Percentiles rank a stretch among this genome's conserved stretches.
Evolutionary conservation across 1,140 invertebrate genomes (phyloP).

Genomic region (Temnothorax curvispinosus): DNA sequence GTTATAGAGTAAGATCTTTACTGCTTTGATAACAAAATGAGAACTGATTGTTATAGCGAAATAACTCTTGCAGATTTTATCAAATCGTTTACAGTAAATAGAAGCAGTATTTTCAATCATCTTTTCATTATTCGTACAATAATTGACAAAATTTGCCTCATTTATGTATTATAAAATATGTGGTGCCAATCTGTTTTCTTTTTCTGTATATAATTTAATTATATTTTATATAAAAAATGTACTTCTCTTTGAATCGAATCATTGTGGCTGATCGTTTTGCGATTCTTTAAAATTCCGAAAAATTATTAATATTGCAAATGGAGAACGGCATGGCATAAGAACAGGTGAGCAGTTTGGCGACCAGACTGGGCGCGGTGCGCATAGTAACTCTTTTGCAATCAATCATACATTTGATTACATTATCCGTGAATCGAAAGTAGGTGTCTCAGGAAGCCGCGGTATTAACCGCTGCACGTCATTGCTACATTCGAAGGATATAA

Average conservation of each 20-base stretch:
- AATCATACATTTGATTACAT: slow-evolving; percentile 53
- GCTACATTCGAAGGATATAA: slow-evolving; percentile 41
- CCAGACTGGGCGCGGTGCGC: slow-evolving; percentile 56
- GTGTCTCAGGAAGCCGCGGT: slow-evolving; percentile 37
- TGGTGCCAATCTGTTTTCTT: neutral
- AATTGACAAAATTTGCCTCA: neutral
- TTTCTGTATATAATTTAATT: neutral
- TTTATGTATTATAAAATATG: no score
- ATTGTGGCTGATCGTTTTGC: neutral
- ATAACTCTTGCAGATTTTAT: neutral
- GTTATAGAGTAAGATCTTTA: neutral
- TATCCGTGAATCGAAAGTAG: slow-evolving; percentile 42
- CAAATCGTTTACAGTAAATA: neutral
- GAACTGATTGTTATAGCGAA: neutral
- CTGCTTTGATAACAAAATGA: neutral
- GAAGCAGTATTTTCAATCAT: neutral
- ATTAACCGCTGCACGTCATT: slow-evolving; percentile 9
- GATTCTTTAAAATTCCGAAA: neutral
- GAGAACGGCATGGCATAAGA: slow-evolving; percentile 29
- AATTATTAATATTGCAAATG: slow-evolving; percentile 6
- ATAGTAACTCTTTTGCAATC: slow-evolving; percentile 54
- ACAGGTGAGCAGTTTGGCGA: slow-evolving; percentile 51
- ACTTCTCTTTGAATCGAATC: neutral
- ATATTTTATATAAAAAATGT: neutral
- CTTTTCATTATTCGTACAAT: neutral